Conservation (phyloP, 30 jellyfish, hydroid and myxozoan genomes). For the Nemopilema nomurai region DNA sequence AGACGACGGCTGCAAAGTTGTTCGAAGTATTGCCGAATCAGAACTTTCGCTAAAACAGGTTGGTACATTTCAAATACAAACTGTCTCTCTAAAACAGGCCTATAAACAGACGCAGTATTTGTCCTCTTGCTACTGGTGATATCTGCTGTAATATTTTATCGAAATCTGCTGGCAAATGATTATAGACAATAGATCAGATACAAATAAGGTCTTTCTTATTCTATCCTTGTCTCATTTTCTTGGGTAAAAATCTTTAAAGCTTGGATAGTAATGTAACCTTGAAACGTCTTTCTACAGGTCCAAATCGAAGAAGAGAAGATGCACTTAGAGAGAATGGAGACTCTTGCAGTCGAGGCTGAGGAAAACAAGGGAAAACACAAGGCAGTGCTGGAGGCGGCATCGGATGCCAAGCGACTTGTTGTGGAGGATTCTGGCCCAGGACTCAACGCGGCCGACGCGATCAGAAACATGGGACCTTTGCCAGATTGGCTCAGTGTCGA, state of each 20-base stretch:
- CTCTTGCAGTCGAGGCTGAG: conserved; percentile 79
- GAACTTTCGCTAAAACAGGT: conserved; percentile 81
- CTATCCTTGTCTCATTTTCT: too few relatives aligned
- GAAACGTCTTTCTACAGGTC: conserved; percentile 44
- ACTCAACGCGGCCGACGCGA: conserved; percentile 92
- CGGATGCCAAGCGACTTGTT: conserved; percentile 92
- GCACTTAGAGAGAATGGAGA: conserved; percentile 81
- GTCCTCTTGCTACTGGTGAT: too few relatives aligned
- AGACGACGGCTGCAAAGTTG: conserved; percentile 97
- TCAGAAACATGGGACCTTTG: conserved; percentile 81
- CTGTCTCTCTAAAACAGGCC: background rate
- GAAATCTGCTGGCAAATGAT: too few relatives aligned
- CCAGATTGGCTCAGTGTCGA: conserved; percentile 84
- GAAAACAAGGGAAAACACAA: conserved; percentile 96
- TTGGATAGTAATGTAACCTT: too few relatives aligned
- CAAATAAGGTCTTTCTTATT: too few relatives aligned
- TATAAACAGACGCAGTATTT: too few relatives aligned
- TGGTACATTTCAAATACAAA: background rate
- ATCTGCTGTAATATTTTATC: too few relatives aligned
- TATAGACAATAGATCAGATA: too few relatives aligned
- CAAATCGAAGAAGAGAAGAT: conserved; percentile 83
- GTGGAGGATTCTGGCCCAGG: conserved; percentile 99
- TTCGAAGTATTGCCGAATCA: conserved; percentile 87
- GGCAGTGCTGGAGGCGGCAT: conserved; percentile 99
- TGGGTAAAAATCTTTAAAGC: too few relatives aligned